These are phyloP conservation scores for Vulpes vulpes DNA, from an alignment of 2,113 vertebrate genomes.

Conservation along the genomic window DNA sequence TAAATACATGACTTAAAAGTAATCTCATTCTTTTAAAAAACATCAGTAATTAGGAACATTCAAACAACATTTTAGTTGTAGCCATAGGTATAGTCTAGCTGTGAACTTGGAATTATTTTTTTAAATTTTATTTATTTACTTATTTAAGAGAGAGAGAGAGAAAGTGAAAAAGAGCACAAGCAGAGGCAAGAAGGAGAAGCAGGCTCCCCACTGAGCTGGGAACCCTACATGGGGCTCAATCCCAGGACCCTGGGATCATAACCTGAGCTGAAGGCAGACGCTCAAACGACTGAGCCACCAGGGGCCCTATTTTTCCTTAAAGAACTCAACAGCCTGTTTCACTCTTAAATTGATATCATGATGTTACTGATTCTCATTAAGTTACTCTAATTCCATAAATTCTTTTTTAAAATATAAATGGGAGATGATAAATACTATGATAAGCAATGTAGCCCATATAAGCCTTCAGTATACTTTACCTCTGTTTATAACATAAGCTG, in stretches of 20 bases:
- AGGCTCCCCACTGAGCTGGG: too few relatives aligned
- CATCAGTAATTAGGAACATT: background rate
- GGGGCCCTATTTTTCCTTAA: background rate
- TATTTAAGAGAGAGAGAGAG: too few relatives aligned
- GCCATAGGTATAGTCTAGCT: background rate
- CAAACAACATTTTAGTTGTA: background rate
- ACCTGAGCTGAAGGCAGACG: too few relatives aligned
- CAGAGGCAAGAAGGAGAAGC: too few relatives aligned
- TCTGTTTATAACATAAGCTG: background rate
- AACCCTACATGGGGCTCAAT: too few relatives aligned
- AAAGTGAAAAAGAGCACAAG: too few relatives aligned
- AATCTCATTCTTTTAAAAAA: background rate
- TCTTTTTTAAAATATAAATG: background rate
- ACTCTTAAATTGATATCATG: background rate
- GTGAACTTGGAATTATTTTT: background rate
- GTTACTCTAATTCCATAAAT: background rate
- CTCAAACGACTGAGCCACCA: too few relatives aligned
- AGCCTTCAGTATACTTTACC: background rate
- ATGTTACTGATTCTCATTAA: background rate
- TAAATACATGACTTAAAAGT: background rate
- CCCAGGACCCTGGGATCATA: too few relatives aligned
- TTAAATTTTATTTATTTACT: background rate
- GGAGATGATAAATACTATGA: background rate
- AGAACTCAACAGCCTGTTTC: background rate
- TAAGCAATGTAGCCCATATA: background rate